Evolutionary conservation across 2,797 vertebrate species (phyloP), one percentile per base, ranked within the genome.

Genomic region (Amblyraja radiata): DNA sequence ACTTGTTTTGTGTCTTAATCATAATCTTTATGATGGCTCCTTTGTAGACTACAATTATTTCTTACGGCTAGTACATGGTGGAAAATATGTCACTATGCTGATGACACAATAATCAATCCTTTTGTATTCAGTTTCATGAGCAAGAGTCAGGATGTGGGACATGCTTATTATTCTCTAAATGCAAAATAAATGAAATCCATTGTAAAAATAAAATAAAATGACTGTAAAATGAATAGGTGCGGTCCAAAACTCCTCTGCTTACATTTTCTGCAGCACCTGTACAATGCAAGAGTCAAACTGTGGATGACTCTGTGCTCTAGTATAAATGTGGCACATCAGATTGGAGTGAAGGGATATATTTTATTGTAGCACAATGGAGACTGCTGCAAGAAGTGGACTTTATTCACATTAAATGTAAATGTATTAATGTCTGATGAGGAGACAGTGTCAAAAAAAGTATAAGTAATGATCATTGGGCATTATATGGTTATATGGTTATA

Each of bases 1-100:
- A 21, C 90, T 91, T 90, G 86, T 90, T 90, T 90, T 32, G 86
- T 90, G 86, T 90, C 36, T 91, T 91, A 91, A 92, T 74, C 36
- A 76, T 92, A 92, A 92, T 74, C 90, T 92, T 54, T 8, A 73
- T 46, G 39, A 74, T 46, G 71, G 36, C 46, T 92, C 25, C 23
- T 54, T 92, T 92, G 39, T 74, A 76, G 71, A 92, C 90, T 76
- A 58, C 71, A 76, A 92, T 92, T 74, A 92, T 58, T 92, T 92
- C 46, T 92, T 36, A 88, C 21, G 36, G 90, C 71, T 92, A 25
- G 9, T 92, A 28, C 90, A 46, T 54, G 25, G 36, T 76, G 54
- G 90, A 76, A 68, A 76, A 76, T 76, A 74, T 54, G 46, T 92
- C n/a, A 46, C 71, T 76, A 1, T 54, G 46, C 71, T 92, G 68